A percentile compares a stretch with the other conserved stretches of the same genome.
phyloP scores from a whole-genome alignment of 2,888 invertebrate genomes.

The Trilocha varians region DNA sequence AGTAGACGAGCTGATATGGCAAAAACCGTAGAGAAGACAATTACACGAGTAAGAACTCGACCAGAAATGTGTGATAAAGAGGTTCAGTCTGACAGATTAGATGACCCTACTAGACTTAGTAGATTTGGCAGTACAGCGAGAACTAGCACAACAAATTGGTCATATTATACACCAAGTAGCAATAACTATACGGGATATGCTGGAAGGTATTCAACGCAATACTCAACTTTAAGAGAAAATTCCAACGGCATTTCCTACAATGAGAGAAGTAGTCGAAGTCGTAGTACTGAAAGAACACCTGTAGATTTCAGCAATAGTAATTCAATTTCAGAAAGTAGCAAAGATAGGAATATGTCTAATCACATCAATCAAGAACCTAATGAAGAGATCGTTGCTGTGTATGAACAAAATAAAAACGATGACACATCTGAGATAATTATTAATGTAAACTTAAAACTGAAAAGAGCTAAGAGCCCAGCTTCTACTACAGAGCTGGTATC shows the following conservation, averaged over 20 bases:
- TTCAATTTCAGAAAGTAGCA: conserved; percentile 25
- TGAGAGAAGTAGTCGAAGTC: conserved; percentile 53
- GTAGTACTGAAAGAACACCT: conserved; percentile 45
- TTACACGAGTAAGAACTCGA: conserved; percentile 72
- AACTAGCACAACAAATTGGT: conserved; percentile 75
- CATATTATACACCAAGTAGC: conserved; percentile 69
- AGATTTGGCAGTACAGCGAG: conserved; percentile 75
- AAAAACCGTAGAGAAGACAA: conserved; percentile 79
- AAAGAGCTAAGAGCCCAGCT: conserved; percentile 46
- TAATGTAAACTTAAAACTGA: conserved; percentile 62
- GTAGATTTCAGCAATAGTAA: conserved; percentile 31
- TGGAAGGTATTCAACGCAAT: conserved; percentile 62
- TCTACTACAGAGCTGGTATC: conserved; percentile 43
- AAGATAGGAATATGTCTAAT: conserved; percentile 23
- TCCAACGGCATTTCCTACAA: conserved; percentile 31
- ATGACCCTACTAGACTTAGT: conserved; percentile 78
- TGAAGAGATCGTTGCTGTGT: conserved; percentile 35
- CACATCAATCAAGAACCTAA: conserved; percentile 27
- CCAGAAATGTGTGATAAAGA: conserved; percentile 78
- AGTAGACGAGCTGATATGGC: conserved; percentile 81
- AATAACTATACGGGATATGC: conserved; percentile 60
- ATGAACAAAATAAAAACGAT: conserved; percentile 50
- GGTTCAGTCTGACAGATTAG: conserved; percentile 81
- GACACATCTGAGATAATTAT: conserved; percentile 60
- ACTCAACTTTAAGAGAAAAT: conserved; percentile 49